A percentile compares a stretch with the other conserved stretches of the same genome.
phyloP scores from a whole-genome alignment of 2,888 invertebrate species.

The Harpalus rubripes region DNA sequence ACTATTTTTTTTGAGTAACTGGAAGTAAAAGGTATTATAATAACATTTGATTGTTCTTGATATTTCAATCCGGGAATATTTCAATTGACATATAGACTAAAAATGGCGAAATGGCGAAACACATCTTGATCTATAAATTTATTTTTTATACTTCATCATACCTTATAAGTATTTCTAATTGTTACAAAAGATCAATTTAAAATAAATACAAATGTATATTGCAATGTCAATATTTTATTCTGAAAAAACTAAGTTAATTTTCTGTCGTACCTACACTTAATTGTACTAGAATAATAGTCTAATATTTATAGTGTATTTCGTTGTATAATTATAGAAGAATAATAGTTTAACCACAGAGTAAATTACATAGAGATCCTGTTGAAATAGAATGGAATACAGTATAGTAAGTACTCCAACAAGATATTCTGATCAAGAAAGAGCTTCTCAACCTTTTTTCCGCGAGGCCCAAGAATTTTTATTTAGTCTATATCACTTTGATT shows the following conservation, averaged over 20 bases:
- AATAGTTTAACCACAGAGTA: slow-evolving; percentile 3
- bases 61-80: no score
- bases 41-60: no score
- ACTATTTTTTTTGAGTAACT: no score
- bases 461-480: no score
- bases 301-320: slow-evolving; percentile 1
- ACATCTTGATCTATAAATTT: no score
- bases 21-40: no score
- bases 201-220: background rate
- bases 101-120: no score
- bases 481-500: no score
- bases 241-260: background rate
- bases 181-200: background rate
- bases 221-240: background rate
- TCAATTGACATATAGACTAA: no score
- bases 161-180: background rate
- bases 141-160: no score
- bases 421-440: slow-evolving; percentile 3
- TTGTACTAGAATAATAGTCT: slow-evolving; percentile 6
- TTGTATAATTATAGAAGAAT: background rate
- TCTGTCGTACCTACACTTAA: background rate
- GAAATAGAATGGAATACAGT: slow-evolving; percentile 33
- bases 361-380: slow-evolving; percentile 26
- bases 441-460: background rate
- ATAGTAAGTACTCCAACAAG: slow-evolving; percentile 20